phyloP scores from a whole-genome alignment of 1,140 invertebrate genomes.

The Maniola jurtina region DNA sequence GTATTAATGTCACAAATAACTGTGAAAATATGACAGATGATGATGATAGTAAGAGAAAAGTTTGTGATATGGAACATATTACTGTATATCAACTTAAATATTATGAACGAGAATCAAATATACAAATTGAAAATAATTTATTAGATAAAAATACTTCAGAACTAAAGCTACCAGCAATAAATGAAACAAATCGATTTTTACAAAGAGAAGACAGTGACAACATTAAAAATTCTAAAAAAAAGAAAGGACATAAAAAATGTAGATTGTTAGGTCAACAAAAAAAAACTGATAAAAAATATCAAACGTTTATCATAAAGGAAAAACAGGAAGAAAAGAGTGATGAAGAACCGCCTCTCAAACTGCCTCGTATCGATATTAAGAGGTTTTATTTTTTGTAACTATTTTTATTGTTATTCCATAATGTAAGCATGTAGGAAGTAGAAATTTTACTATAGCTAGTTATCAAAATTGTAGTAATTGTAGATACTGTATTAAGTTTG shows the following conservation, averaged over 20 bases:
- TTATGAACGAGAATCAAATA: constrained; percentile 34
- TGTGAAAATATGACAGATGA: constrained; percentile 22
- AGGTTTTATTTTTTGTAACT: constrained; percentile 40
- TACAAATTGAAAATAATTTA: constrained; percentile 22
- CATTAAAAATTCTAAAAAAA: constrained; percentile 35
- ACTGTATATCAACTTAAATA: constrained; percentile 59
- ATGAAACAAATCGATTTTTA: constrained; percentile 47
- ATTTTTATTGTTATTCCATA: neutral
- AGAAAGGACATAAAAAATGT: constrained; percentile 42
- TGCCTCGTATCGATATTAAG: constrained; percentile 66
- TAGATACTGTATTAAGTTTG: constrained; percentile 5
- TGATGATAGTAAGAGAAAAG: constrained; percentile 34
- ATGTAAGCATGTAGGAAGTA: neutral
- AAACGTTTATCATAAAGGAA: constrained; percentile 62
- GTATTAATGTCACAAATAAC: constrained; percentile 11
- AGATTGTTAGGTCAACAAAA: constrained; percentile 52
- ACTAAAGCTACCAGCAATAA: constrained; percentile 60
- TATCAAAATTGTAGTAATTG: neutral
- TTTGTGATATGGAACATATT: constrained; percentile 66
- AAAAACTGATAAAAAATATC: constrained; percentile 48
- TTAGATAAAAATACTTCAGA: constrained; percentile 26
- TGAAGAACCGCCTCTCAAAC: constrained; percentile 66
- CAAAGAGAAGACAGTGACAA: constrained; percentile 27
- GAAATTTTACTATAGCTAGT: neutral
- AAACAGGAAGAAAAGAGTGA: constrained; percentile 51